Percentiles rank a stretch among this genome's conserved stretches.
phyloP scores from a whole-genome alignment of 2,797 vertebrate species.

The Xerus rutilus region DNA sequence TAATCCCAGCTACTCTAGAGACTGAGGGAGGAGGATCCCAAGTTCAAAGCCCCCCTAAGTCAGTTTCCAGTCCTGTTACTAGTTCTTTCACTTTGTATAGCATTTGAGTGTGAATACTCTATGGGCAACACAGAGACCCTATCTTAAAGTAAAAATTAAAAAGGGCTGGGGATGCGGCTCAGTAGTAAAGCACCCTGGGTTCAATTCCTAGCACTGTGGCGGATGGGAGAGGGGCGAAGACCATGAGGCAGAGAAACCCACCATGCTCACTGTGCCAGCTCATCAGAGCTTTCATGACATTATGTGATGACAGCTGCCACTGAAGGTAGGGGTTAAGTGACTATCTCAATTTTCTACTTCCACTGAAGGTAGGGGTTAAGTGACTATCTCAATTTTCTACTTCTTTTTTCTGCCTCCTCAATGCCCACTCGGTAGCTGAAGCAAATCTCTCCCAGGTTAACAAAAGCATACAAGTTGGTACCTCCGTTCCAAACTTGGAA shows the following conservation, averaged over 20 bases:
- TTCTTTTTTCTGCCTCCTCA: neutral
- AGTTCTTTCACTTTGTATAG: no score
- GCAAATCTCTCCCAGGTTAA: constrained; percentile 25
- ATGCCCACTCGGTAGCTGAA: neutral
- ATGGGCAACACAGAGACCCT: no score
- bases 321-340: neutral
- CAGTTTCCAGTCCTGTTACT: no score
- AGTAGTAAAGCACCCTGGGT: no score
- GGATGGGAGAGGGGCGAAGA: no score
- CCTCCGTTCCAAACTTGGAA: constrained; percentile 19
- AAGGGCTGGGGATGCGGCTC: no score
- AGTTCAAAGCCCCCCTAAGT: no score
- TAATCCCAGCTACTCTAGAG: no score
- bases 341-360: neutral
- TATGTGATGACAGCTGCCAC: neutral
- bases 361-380: neutral
- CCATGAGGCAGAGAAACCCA: neutral
- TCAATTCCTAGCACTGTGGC: no score
- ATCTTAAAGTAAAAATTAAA: no score
- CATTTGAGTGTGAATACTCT: no score
- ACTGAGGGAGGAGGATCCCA: no score
- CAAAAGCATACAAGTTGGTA: constrained; percentile 33
- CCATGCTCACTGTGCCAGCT: neutral
- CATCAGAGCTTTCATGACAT: neutral
- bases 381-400: neutral